Conservation (phyloP, 1,140 invertebrate genomes). For the Drosophila kepulauana region DNA sequence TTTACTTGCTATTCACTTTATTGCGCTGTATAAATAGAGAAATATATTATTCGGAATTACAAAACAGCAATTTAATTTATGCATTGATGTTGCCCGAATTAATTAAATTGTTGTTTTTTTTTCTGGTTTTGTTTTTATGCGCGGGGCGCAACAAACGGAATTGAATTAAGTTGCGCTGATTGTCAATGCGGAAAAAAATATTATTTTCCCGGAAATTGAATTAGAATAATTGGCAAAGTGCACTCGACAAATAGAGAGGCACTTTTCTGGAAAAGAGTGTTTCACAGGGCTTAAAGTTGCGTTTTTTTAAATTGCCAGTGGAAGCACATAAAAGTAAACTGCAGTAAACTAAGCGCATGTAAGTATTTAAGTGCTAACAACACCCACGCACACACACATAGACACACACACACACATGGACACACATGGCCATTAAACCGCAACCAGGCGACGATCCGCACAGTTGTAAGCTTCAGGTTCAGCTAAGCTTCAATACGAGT, state of each 20-base stretch:
- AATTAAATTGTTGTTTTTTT: slow-evolving; percentile 26
- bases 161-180: slow-evolving; percentile 10
- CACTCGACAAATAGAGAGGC: slow-evolving; percentile 1
- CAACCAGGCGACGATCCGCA: slow-evolving; percentile 3
- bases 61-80: slow-evolving; percentile 27
- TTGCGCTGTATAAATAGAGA: slow-evolving; percentile 4
- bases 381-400: slow-evolving; percentile 19
- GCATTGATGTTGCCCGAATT: neutral
- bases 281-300: slow-evolving; percentile 13
- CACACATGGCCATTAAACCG: slow-evolving; percentile 26
- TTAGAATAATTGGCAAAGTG: slow-evolving; percentile 2
- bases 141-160: slow-evolving; percentile 21
- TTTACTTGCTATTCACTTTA: slow-evolving; percentile 20
- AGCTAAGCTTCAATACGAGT: slow-evolving; percentile 22
- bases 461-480: slow-evolving; percentile 1
- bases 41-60: slow-evolving; percentile 8
- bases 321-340: slow-evolving; percentile 44
- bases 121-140: neutral
- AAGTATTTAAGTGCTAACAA: slow-evolving; percentile 45
- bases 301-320: slow-evolving; percentile 3
- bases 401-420: slow-evolving; percentile 12
- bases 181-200: slow-evolving; percentile 2
- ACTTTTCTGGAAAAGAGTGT: neutral
- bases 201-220: slow-evolving; percentile 5
- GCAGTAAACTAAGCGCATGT: slow-evolving; percentile 37